phyloP scores from a whole-genome alignment of 2,797 vertebrate species.

The Sebastes miniatus region DNA sequence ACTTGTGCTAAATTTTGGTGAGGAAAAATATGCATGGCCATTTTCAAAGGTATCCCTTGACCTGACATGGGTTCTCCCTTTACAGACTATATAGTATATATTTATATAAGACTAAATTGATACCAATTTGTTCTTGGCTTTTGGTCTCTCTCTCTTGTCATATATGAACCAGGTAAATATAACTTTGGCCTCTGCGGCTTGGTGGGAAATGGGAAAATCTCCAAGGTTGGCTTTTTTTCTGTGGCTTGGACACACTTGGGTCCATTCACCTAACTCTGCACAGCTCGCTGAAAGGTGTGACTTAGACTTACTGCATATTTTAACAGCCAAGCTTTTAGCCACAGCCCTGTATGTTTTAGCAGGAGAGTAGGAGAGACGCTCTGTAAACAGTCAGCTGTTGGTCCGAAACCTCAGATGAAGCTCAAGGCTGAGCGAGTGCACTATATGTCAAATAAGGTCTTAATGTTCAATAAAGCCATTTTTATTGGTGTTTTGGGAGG shows the following conservation, averaged over 20 bases:
- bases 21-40: too few relatives aligned
- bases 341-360: conserved; percentile 32
- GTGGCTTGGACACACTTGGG: conserved; percentile 32
- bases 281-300: conserved; percentile 53
- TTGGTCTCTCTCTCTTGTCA: conserved; percentile 52
- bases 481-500: neutral
- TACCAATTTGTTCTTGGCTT: conserved; percentile 66
- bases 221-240: conserved; percentile 54
- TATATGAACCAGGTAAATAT: conserved; percentile 82
- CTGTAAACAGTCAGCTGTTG: conserved; percentile 39
- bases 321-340: conserved; percentile 35
- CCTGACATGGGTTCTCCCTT: too few relatives aligned
- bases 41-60: too few relatives aligned
- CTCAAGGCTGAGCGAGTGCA: neutral
- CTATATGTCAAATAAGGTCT: conserved; percentile 11
- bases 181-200: conserved; percentile 75
- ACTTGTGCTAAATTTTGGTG: too few relatives aligned
- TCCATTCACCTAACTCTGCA: conserved; percentile 70
- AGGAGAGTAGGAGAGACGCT: conserved; percentile 2
- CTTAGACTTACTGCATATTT: conserved; percentile 59
- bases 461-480: neutral
- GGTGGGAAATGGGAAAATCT: conserved; percentile 68
- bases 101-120: accelerated
- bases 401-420: conserved; percentile 34
- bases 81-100: too few relatives aligned